phyloP scores from a whole-genome alignment of 64 coral and sea anemone genomes.

The Acropora yongei region DNA sequence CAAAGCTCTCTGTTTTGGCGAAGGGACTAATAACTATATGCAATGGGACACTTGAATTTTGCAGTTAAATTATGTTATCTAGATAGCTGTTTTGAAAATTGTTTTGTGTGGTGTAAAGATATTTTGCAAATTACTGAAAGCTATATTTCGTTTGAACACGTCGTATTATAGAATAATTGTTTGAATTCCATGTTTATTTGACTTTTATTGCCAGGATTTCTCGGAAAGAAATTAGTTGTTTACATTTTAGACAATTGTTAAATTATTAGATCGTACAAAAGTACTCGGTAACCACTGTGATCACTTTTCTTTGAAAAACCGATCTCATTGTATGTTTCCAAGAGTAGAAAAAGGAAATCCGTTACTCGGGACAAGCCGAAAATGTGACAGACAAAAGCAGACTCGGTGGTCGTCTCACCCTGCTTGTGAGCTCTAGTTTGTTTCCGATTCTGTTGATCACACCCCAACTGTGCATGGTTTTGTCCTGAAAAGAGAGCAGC shows the following conservation, averaged over 20 bases:
- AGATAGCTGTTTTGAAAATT: slow-evolving; percentile 28
- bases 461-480: too few species aligned
- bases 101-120: background rate
- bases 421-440: background rate
- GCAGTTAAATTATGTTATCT: background rate
- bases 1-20: background rate
- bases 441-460: too few species aligned
- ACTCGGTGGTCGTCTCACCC: background rate
- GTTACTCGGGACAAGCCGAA: too few species aligned
- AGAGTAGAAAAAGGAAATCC: too few species aligned
- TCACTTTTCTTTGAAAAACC: too few species aligned
- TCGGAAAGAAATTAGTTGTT: background rate
- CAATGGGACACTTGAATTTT: background rate
- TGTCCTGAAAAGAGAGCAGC: too few species aligned
- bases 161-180: background rate
- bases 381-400: background rate
- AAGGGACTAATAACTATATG: background rate
- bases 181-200: background rate
- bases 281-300: too few species aligned
- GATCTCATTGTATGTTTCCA: too few species aligned
- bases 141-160: background rate
- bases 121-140: background rate
- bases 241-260: background rate
- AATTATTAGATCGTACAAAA: too few species aligned
- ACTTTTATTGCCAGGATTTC: background rate